Evolutionary conservation across 2,797 vertebrate genomes (phyloP).

Genomic region (Glyptemys insculpta): DNA sequence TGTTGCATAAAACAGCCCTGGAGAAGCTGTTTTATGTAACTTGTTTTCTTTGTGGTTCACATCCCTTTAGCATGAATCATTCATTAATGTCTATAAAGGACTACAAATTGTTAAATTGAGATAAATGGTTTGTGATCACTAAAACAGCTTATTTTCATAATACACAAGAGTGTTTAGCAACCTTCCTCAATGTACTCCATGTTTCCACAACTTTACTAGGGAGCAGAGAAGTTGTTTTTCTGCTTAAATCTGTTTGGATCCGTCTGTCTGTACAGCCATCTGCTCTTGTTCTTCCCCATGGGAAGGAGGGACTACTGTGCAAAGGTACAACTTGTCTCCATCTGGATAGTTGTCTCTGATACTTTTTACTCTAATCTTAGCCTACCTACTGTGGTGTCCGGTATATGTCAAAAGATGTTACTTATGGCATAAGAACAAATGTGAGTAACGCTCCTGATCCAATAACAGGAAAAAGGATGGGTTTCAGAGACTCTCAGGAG

Average conservation of each 20-base stretch:
- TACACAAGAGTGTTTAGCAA: neutral
- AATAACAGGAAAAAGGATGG: neutral
- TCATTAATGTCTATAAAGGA: constrained; percentile 31
- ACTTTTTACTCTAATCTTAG: neutral
- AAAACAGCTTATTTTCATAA: constrained; percentile 33
- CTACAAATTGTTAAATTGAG: neutral
- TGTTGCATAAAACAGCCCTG: neutral
- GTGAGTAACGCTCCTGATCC: neutral
- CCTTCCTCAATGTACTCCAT: neutral
- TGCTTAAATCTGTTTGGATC: neutral
- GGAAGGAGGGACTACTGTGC: accelerated
- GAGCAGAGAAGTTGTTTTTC: constrained; percentile 21
- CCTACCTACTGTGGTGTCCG: neutral
- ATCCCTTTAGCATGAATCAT: neutral
- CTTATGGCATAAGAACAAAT: neutral
- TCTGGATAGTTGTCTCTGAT: neutral
- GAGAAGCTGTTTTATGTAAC: neutral
- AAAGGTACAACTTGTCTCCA: neutral
- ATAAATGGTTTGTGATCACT: constrained; percentile 39
- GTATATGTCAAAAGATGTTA: neutral
- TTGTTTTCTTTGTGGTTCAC: constrained; percentile 1
- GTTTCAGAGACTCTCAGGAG: neutral
- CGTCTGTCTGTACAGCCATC: neutral
- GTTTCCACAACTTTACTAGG: neutral
- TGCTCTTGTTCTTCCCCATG: neutral